Base-by-base conservation (phyloP, 2,797 vertebrate genomes). In the Sphenodon punctatus region DNA sequence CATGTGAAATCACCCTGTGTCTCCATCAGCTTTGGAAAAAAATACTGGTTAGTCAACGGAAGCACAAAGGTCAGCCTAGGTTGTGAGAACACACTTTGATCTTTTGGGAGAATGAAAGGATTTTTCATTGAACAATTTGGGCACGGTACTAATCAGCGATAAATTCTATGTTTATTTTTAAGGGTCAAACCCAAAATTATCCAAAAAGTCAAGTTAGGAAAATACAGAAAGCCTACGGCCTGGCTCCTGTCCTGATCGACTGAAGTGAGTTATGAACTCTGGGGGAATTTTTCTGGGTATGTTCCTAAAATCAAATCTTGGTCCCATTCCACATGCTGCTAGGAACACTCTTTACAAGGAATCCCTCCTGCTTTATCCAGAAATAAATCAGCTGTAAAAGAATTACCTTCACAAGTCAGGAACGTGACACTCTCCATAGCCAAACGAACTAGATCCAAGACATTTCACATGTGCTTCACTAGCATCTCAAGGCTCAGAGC, bases 351-450 rank as follows among this genome's bases (percentile, higher is more conserved):
- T 72, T 67, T 70, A 82, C 30, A 55, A 69, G 46, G 25, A 80
- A 73, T 71, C 22, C 59, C n/a, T 65, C 43, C 58, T 67, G 56
- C 30, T 72, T 10, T 42, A 25, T 34, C 12, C 61, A 61, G 2
- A 8, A 56, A 87, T 80, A 86, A 83, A 80, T 83, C 58, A 66
- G 20, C 30, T 80, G 36, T 46, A 45, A 82, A 93, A 72, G 30
- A 27, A 79, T 69, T 82, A 71, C 75, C 85, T 88, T 10, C 39
- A 84, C 64, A 79, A 86, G 14, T 65, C 32, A 87, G 89, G 67
- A 20, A 3, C 20, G 83, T 75, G 78, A 56, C 51, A 5, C 45
- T 79, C 42, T 76, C 79, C 17, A 61, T 61, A 41, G 25, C 16
- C n/a, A 60, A 64, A 39, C 75, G 39, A 66, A 61, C 58, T 72